These are phyloP conservation scores for Rhamphomyia laevipes DNA, from an alignment of 2,888 invertebrate species.

Conservation along the genomic window DNA sequence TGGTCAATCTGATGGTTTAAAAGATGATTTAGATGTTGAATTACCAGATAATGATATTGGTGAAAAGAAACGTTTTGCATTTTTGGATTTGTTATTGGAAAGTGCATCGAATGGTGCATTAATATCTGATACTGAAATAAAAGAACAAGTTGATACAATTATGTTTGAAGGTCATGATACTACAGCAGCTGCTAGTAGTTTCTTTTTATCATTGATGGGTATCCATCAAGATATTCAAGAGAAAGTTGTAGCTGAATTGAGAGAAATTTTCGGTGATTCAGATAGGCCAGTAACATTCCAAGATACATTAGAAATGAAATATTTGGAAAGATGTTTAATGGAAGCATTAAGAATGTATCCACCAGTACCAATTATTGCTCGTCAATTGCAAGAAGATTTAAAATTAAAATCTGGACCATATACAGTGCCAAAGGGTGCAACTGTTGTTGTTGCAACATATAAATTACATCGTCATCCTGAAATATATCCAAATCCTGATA, in stretches of 20 bases:
- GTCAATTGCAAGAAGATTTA: slow-evolving; percentile 58
- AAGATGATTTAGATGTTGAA: slow-evolving; percentile 72
- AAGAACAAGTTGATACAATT: slow-evolving; percentile 74
- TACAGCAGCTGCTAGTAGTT: slow-evolving; percentile 70
- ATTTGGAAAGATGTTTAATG: slow-evolving; percentile 68
- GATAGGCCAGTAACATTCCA: slow-evolving; percentile 66
- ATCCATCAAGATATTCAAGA: slow-evolving; percentile 60
- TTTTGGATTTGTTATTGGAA: slow-evolving; percentile 75
- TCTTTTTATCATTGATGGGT: slow-evolving; percentile 67
- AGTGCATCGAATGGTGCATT: slow-evolving; percentile 59
- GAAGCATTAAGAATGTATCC: slow-evolving; percentile 70
- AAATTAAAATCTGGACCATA: slow-evolving; percentile 55
- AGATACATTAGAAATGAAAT: slow-evolving; percentile 78
- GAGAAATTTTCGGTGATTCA: slow-evolving; percentile 63
- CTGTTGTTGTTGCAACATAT: slow-evolving; percentile 53
- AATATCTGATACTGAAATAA: slow-evolving; percentile 64
- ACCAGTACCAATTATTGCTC: slow-evolving; percentile 64
- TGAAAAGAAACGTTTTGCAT: slow-evolving; percentile 72
- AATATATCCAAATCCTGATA: slow-evolving; percentile 62
- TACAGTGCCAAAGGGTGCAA: slow-evolving; percentile 55
- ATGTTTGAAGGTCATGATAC: slow-evolving; percentile 84
- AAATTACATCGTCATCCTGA: slow-evolving; percentile 58
- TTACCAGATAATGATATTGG: slow-evolving; percentile 53
- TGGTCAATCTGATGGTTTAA: slow-evolving; percentile 58
- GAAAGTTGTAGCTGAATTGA: slow-evolving; percentile 59